phyloP scores from a whole-genome alignment of 2,113 vertebrate genomes.

The Probosciger aterrimus region DNA sequence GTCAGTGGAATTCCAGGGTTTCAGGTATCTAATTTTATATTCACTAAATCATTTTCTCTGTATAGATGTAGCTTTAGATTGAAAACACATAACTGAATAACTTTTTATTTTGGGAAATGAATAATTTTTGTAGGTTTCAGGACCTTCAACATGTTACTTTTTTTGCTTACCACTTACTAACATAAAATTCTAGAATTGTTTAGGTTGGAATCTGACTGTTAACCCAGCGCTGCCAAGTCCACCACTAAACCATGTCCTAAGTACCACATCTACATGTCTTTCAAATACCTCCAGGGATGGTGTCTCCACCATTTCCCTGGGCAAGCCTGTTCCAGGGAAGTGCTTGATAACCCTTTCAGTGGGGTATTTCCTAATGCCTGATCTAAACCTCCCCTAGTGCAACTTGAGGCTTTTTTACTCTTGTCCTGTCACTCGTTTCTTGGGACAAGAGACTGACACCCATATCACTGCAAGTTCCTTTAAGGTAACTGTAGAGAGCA shows the following conservation, averaged over 20 bases:
- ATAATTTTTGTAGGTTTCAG: neutral
- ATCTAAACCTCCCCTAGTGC: neutral
- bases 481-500: neutral
- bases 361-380: neutral
- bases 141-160: neutral
- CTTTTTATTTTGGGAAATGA: neutral
- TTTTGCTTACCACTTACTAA: neutral
- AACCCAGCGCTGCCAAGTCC: neutral
- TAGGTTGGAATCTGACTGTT: neutral
- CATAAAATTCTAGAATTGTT: neutral
- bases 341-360: neutral
- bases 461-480: neutral
- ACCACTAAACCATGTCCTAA: neutral
- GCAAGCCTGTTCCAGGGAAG: neutral
- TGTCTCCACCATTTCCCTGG: neutral
- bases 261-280: neutral
- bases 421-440: neutral
- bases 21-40: neutral
- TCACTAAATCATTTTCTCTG: accelerated
- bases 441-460: neutral
- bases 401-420: neutral
- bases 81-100: accelerated
- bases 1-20: neutral
- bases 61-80: neutral
- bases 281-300: neutral